A percentile compares a stretch with the other conserved stretches of the same genome.
phyloP scores from a whole-genome alignment of 92 coral and sea anemone species.

The Paragorgia papillata region DNA sequence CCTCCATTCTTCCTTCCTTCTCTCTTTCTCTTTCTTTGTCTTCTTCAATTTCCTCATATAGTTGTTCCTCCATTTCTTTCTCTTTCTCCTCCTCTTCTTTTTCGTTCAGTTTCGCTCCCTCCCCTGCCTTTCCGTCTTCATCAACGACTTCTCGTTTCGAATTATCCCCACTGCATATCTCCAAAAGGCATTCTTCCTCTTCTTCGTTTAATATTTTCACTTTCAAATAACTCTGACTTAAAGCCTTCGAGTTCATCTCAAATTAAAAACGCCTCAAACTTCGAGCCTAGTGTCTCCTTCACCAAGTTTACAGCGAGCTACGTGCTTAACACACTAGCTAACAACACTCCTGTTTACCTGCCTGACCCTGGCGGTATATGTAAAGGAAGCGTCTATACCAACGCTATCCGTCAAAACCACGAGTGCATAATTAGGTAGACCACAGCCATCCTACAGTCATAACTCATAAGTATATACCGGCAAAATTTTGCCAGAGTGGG shows the following conservation, averaged over 20 bases:
- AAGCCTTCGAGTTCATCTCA: conserved; percentile 11
- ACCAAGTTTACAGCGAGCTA: too few relatives aligned
- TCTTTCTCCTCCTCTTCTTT: background rate
- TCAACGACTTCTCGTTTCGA: conserved; percentile 16
- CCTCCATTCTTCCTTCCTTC: background rate
- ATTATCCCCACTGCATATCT: background rate
- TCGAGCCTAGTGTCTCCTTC: too few relatives aligned
- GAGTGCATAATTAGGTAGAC: too few relatives aligned
- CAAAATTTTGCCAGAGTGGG: too few relatives aligned
- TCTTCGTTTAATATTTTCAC: background rate
- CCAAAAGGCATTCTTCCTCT: background rate
- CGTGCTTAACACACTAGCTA: too few relatives aligned
- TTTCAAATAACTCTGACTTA: background rate
- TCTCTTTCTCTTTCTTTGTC: background rate
- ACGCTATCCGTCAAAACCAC: too few relatives aligned
- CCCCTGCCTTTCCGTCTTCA: background rate
- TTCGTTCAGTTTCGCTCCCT: background rate
- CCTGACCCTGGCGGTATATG: background rate
- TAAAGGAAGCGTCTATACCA: too few relatives aligned
- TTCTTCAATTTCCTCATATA: background rate
- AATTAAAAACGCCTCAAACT: background rate
- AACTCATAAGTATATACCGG: background rate
- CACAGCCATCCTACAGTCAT: background rate
- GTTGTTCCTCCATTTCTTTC: background rate
- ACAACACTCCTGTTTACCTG: background rate